Conservation (phyloP, 2,113 vertebrate genomes). For the Miniopterus natalensis region DNA sequence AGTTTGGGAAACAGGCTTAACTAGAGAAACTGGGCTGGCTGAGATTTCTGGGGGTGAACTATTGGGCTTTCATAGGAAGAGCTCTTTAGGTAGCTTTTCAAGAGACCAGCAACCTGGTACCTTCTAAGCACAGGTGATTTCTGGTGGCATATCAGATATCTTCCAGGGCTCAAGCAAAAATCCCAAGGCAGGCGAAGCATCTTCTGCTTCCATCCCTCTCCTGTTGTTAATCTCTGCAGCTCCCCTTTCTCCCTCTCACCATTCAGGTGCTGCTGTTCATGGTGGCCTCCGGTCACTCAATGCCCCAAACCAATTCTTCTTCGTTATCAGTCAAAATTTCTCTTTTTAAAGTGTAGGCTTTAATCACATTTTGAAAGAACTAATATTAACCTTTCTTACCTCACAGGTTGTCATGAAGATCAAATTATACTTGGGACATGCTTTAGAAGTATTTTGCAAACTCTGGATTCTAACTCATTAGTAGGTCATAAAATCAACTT, state of each 20-base stretch:
- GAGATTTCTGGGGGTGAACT: background rate
- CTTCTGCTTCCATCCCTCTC: background rate
- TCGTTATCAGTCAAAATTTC: background rate
- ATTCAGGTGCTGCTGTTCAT: background rate
- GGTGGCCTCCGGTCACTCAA: background rate
- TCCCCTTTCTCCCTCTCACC: background rate
- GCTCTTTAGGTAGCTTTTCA: background rate
- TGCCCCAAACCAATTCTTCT: background rate
- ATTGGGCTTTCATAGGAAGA: background rate
- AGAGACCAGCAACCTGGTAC: background rate
- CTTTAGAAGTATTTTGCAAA: conserved; percentile 35
- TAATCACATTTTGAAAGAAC: background rate
- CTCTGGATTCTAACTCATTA: conserved; percentile 42
- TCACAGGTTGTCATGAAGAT: background rate
- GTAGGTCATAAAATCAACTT: conserved; percentile 41
- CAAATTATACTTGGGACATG: background rate
- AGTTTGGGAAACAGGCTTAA: background rate
- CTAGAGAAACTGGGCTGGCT: background rate
- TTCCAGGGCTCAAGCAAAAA: background rate
- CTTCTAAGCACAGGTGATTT: background rate
- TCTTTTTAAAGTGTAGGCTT: background rate
- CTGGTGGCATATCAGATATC: background rate
- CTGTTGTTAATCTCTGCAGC: background rate
- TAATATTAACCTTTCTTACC: background rate
- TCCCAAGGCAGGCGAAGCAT: background rate